These are phyloP conservation scores for Lytechinus variegatus DNA, from an alignment of 35 echinoderm and acorn worm species.

Conservation along the genomic window DNA sequence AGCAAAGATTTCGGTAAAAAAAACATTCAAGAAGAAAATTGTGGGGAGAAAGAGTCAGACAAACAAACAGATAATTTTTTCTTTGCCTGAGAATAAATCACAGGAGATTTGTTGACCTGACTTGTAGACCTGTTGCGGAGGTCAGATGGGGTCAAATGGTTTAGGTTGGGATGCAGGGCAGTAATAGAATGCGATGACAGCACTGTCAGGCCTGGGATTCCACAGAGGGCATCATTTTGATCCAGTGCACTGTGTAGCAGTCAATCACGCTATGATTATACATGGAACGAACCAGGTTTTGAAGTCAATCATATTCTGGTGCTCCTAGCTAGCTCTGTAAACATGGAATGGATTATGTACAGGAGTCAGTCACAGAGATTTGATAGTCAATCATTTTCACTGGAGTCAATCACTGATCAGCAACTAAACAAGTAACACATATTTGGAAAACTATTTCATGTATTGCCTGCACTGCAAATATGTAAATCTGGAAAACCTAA, in stretches of 20 bases:
- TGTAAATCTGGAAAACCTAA: no score
- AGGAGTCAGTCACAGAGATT: background rate
- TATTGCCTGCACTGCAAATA: no score
- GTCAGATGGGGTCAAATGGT: constrained; percentile 42
- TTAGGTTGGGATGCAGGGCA: constrained; percentile 34
- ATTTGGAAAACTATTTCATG: no score
- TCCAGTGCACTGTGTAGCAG: background rate
- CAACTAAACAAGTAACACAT: no score
- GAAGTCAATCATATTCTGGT: background rate
- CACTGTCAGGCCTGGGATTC: background rate
- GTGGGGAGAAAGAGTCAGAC: constrained; percentile 7
- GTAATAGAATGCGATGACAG: constrained; percentile 43
- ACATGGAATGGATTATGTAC: background rate
- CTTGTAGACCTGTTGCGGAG: constrained; percentile 32
- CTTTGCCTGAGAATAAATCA: constrained; percentile 21
- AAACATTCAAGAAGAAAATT: background rate
- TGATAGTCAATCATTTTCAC: no score
- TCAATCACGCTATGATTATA: background rate
- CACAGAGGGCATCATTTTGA: constrained; percentile 10
- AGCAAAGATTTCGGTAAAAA: background rate
- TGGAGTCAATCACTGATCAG: no score
- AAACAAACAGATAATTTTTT: constrained; percentile 14
- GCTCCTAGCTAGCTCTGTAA: background rate
- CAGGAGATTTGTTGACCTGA: constrained; percentile 32
- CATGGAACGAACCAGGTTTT: background rate